Base-by-base conservation (phyloP, 2,113 vertebrate species). In the Xiphophorus couchianus region DNA sequence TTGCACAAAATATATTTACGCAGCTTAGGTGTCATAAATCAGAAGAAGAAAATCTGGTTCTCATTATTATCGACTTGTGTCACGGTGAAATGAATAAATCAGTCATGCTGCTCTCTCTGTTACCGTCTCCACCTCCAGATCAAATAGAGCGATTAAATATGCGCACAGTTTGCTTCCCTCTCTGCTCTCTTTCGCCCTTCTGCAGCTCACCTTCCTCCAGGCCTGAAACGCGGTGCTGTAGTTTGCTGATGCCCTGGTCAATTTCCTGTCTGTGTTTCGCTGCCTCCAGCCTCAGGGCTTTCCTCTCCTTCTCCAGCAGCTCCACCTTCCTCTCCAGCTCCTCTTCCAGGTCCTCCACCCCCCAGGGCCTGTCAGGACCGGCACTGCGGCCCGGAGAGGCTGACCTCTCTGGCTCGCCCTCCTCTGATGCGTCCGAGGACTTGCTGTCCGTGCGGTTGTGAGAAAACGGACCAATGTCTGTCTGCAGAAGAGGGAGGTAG, bases 251-350 rank as follows among this genome's bases (percentile, higher is more conserved):
- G 80, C 96, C 96, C 78, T 93, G 94, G 89, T 98, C 96, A 0
- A 98, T 95, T 69, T 95, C 89, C 61, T 97, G 94, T 67, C 93
- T 94, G 87, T 98, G 96, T 78, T 88, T 95, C 78, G 95, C 93
- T 0, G 91, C 92, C 86, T 94, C 94, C 81, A 93, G 93, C 72
- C 92, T 91, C 62, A 96, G 86, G 65, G 94, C 91, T 33, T 91
- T 92, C 4, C 96, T 96, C 65, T 99, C 96, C 84, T 97, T 96
- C 90, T 98, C 96, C 87, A 99, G 94, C 7, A 96, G 94, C 84
- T 96, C 89, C 84, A 99, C 94, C 91, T 98, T 97, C 86, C 93
- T 94, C 85, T 97, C 95, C 85, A 99, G 95, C 92, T 98, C 96
- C 4, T 93, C 95, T 81, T 99, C 97, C 87, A 99, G 85, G 77